Evolutionary conservation across 2,888 invertebrate species (phyloP).

Genomic region (Himalopsyche anomala): DNA sequence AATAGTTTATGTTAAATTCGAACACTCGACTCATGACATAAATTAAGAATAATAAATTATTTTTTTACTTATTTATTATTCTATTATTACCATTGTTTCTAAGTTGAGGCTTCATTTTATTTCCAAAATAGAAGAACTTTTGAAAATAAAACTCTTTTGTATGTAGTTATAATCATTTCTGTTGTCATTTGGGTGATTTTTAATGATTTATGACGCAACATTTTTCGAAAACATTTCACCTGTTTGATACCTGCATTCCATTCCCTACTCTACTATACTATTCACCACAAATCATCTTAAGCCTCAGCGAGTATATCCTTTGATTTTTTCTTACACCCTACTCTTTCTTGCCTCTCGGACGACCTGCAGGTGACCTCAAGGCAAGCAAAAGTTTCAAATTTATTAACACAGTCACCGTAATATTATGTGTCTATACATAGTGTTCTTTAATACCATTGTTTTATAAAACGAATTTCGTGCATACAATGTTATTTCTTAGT

Average conservation of each 20-base stretch:
- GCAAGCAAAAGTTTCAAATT: no score
- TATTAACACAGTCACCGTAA: no score
- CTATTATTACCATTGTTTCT: neutral
- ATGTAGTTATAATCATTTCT: neutral
- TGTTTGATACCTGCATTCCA: constrained; percentile 13
- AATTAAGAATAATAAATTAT: neutral
- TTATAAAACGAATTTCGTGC: no score
- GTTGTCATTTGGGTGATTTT: neutral
- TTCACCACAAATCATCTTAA: constrained; percentile 4
- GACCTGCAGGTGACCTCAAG: neutral
- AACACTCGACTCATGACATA: no score
- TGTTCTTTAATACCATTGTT: no score
- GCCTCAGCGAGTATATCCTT: neutral
- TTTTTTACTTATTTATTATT: neutral
- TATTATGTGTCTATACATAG: no score
- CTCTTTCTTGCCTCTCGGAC: neutral
- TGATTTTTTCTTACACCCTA: neutral
- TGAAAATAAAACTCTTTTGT: neutral
- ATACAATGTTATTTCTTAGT: no score
- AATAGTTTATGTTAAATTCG: no score
- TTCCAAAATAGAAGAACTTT: neutral
- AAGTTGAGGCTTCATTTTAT: neutral
- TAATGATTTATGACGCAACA: neutral
- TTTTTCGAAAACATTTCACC: neutral
- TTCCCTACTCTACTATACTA: neutral